These are phyloP conservation scores for Rhogogaster chlorosoma DNA, from an alignment of 2,888 invertebrate species.

Conservation along the genomic window DNA sequence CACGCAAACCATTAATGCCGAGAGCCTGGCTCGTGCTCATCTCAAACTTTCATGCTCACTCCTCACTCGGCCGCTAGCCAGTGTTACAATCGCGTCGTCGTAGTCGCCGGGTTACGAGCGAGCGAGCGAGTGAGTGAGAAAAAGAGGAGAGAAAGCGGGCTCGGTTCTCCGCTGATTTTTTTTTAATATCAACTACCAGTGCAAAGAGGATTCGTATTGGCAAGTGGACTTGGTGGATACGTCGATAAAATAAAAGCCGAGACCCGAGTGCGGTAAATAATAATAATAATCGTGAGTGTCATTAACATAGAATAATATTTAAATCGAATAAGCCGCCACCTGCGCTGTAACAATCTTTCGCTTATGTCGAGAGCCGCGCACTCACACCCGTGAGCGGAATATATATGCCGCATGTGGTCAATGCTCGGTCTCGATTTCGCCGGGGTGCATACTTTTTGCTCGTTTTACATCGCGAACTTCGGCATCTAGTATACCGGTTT, in stretches of 20 bases:
- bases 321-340: slow-evolving; percentile 2
- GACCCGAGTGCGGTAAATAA: no score
- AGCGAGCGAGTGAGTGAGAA: neutral
- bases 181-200: no score
- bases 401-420: neutral
- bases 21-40: neutral
- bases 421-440: neutral
- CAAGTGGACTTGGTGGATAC: neutral
- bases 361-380: neutral
- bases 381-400: no score
- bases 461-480: neutral
- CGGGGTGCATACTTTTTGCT: neutral
- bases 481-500: neutral
- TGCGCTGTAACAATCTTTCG: neutral
- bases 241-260: no score
- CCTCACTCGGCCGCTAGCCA: slow-evolving; percentile 46
- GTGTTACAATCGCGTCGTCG: slow-evolving; percentile 40
- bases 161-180: no score
- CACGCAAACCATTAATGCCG: slow-evolving; percentile 6
- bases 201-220: neutral
- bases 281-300: neutral
- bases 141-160: neutral
- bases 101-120: neutral
- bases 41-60: slow-evolving; percentile 44
- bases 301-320: neutral